Base-by-base conservation (phyloP, 2,113 vertebrate genomes). In the Dipodomys merriami region DNA sequence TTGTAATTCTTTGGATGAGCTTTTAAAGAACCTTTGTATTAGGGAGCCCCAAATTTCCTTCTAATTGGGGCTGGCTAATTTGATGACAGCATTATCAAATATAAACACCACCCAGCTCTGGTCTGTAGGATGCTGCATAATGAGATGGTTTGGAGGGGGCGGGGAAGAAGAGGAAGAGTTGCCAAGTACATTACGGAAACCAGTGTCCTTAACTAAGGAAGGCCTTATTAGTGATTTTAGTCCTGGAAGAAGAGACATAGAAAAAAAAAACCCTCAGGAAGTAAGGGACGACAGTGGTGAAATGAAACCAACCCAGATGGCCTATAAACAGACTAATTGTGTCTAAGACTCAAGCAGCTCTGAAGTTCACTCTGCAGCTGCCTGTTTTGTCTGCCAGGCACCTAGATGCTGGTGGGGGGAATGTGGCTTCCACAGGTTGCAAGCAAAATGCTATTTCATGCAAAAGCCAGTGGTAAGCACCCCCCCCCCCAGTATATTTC, bases 351-450 rank as follows among this genome's bases (percentile, higher is more conserved):
- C 95, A 97, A 98, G 96, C 97, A 96, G 92, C 79, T 90, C 91
- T 76, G 76, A 97, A 97, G 97, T 97, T 97, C 95, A 94, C 92
- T 96, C 95, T 96, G 94, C 97, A 98, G 97, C 96, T 97, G 97
- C 97, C 0, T 72, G 86, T 30, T 25, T 80, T 35, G 2, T 73
- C 93, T 97, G 97, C 97, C 96, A 97, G 96, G 89, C 96, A 96
- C 96, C 96, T 97, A 98, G 97, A 97, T 98, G 97, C 97, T 97
- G 94, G 86, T 89, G 77, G 93, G 95, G 96, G 76, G 95, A 90
- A 85, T 85, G 77, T 27, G 60, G 84, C 95, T 95, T 97, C 94
- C 94, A 89, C 84, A 94, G 96, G 96, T 97, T 92, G 84, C 97
- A 95, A 96, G 94, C 95, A 95, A 89, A 96, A 79, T 30, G 33